Evolutionary conservation across 2,113 vertebrate species (phyloP).

Genomic region (Megaceryle torquata): DNA sequence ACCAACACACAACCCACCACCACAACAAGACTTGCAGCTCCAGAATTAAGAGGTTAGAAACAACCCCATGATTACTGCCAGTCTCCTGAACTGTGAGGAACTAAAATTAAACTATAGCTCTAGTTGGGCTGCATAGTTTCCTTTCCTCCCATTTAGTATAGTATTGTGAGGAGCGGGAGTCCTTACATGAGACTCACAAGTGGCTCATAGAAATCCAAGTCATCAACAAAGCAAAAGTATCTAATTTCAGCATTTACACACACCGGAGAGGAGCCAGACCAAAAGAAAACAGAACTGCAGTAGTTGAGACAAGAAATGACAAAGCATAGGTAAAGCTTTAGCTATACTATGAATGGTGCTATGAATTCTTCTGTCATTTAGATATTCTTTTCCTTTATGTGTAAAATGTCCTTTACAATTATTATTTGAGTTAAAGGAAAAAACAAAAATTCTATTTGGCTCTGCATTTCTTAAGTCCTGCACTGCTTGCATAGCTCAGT

Average conservation of each 20-base stretch:
- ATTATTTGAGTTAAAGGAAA: not conserved
- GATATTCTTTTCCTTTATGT: not conserved
- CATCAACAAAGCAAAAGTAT: not conserved
- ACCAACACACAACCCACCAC: too few species aligned
- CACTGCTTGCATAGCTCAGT: not conserved
- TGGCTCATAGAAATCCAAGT: not conserved
- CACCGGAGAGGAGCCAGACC: not conserved
- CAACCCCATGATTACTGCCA: not conserved
- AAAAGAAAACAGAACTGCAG: not conserved
- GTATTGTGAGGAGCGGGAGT: not conserved
- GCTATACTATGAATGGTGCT: not conserved
- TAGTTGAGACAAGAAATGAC: not conserved
- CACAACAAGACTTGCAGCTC: not conserved
- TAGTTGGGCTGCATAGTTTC: not conserved
- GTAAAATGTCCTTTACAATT: not conserved
- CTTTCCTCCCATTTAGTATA: not conserved
- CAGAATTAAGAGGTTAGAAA: not conserved
- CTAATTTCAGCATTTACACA: not conserved
- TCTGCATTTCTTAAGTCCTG: not conserved
- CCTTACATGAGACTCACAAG: not conserved
- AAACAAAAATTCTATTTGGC: not conserved
- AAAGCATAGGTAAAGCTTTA: not conserved
- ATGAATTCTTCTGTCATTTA: not conserved
- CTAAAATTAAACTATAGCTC: not conserved
- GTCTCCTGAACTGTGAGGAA: not conserved